Percentiles rank a stretch among this genome's conserved stretches.
Evolutionary conservation across 2,888 invertebrate genomes (phyloP).

Genomic region (Sericinus montela): DNA sequence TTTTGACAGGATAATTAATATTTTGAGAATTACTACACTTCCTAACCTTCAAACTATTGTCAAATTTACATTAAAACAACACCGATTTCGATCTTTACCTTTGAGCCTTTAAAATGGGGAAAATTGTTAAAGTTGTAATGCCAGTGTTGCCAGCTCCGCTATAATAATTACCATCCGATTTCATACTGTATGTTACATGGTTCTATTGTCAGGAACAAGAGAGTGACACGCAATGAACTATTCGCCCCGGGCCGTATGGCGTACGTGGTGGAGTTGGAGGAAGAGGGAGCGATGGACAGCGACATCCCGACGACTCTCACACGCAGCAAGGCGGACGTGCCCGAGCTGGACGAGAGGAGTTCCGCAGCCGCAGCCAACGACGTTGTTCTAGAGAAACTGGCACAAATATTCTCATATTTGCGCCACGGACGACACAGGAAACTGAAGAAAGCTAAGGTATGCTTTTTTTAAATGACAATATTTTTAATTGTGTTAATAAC

Average conservation of each 20-base stretch:
- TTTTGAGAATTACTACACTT: too few species aligned
- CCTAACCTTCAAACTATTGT: too few species aligned
- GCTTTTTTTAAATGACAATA: too few species aligned
- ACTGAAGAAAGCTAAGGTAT: slow-evolving; percentile 84
- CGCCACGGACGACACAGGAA: slow-evolving; percentile 90
- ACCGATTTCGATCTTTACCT: too few species aligned
- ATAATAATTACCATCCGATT: too few species aligned
- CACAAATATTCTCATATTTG: slow-evolving; percentile 97
- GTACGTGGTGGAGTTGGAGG: slow-evolving; percentile 96
- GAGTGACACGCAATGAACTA: slow-evolving; percentile 90
- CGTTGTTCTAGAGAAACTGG: slow-evolving; percentile 96
- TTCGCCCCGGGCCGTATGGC: slow-evolving; percentile 99
- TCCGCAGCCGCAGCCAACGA: slow-evolving; percentile 82
- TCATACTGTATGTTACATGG: too few species aligned
- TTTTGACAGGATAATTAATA: too few species aligned
- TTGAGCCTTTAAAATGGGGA: too few species aligned
- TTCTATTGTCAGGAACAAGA: slow-evolving; percentile 78
- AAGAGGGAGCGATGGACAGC: slow-evolving; percentile 82
- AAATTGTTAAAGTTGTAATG: too few species aligned
- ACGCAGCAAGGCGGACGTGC: slow-evolving; percentile 94
- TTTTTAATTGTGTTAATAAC: too few species aligned
- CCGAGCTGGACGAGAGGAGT: slow-evolving; percentile 81
- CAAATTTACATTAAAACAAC: too few species aligned
- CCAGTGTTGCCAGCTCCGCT: too few species aligned
- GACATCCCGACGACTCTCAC: slow-evolving; percentile 98